Evolutionary conservation across 1,140 invertebrate genomes (phyloP).

Genomic region (Drosophila funebris): DNA sequence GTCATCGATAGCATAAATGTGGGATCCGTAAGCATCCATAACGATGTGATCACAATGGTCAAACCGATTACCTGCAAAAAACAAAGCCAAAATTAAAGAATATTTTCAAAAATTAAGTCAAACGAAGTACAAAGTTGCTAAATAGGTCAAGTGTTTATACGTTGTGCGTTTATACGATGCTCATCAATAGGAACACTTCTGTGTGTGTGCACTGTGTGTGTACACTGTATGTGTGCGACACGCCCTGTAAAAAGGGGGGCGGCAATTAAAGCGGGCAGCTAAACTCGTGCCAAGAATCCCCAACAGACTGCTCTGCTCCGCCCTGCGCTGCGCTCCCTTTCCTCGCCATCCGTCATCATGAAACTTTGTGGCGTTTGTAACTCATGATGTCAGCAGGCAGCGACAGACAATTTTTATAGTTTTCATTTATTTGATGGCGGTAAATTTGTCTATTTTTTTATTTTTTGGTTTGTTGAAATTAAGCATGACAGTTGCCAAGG

Average conservation of each 20-base stretch:
- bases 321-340: neutral
- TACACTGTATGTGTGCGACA: slow-evolving; percentile 16
- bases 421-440: slow-evolving; percentile 1
- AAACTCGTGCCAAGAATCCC: slow-evolving; percentile 33
- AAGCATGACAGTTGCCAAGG: slow-evolving; percentile 15
- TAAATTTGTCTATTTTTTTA: slow-evolving; percentile 19
- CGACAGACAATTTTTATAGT: slow-evolving; percentile 31
- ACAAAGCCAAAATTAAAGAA: slow-evolving; percentile 46
- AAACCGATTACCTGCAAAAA: slow-evolving; percentile 90
- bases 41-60: slow-evolving; percentile 86
- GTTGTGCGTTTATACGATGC: neutral
- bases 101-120: slow-evolving; percentile 7
- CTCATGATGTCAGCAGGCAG: slow-evolving; percentile 63
- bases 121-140: slow-evolving; percentile 2
- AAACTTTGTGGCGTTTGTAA: slow-evolving; percentile 18
- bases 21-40: slow-evolving; percentile 92
- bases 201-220: neutral
- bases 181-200: neutral
- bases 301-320: neutral
- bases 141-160: slow-evolving; percentile 29
- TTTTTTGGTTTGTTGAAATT: slow-evolving; percentile 24
- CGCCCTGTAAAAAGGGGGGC: slow-evolving; percentile 29
- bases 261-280: slow-evolving; percentile 61
- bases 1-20: slow-evolving; percentile 89
- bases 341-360: neutral